Percentiles rank a stretch among this genome's conserved stretches.
phyloP scores from a whole-genome alignment of 1,140 invertebrate species.

The Oryctes rhinoceros region DNA sequence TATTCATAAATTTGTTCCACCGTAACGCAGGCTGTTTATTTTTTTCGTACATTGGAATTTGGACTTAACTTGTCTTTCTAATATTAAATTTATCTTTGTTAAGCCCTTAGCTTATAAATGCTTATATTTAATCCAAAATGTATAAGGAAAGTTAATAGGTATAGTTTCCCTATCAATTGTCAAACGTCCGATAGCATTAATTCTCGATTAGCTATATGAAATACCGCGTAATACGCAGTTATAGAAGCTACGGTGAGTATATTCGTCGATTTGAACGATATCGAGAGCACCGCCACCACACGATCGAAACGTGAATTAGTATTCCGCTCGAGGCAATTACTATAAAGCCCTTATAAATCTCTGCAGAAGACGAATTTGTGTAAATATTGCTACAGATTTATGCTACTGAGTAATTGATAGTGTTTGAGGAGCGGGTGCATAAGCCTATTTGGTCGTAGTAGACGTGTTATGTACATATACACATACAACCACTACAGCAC shows the following conservation, averaged over 20 bases:
- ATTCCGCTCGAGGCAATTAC: constrained; percentile 44
- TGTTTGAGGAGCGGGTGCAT: constrained; percentile 43
- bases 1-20: too few relatives aligned
- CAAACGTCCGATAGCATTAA: background rate
- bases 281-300: background rate
- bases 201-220: background rate
- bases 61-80: too few relatives aligned
- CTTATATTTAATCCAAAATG: too few relatives aligned
- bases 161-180: background rate
- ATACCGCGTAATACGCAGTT: background rate
- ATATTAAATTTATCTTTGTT: too few relatives aligned
- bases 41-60: too few relatives aligned
- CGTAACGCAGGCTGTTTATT: too few relatives aligned
- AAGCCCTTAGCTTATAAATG: too few relatives aligned
- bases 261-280: background rate
- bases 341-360: constrained; percentile 39
- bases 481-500: background rate
- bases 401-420: constrained; percentile 45
- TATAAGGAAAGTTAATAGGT: too few relatives aligned
- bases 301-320: constrained; percentile 39
- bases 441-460: background rate
- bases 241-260: background rate
- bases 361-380: constrained; percentile 39
- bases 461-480: background rate
- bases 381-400: constrained; percentile 45